phyloP scores from a whole-genome alignment of 2,888 invertebrate genomes.

The Dusona sp. region DNA sequence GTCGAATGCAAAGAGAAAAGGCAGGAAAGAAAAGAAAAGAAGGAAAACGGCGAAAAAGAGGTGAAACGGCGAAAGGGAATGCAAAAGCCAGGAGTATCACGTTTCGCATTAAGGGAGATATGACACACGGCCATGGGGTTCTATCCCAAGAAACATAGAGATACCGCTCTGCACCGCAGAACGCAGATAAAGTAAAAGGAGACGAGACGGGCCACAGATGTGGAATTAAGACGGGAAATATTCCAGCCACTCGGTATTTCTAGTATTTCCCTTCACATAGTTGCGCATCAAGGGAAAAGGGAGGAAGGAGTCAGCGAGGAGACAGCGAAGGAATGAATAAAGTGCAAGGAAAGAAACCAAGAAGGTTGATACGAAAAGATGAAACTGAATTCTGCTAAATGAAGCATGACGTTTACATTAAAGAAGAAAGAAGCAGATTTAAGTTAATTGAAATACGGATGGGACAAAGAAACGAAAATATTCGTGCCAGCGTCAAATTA shows the following conservation, averaged over 20 bases:
- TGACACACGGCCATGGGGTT: conserved; percentile 28
- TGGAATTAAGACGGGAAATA: conserved; percentile 76
- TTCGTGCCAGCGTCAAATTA: background rate
- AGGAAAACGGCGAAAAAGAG: background rate
- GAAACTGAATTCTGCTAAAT: conserved; percentile 23
- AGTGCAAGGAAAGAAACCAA: background rate
- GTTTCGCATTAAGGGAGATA: conserved; percentile 25
- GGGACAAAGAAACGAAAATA: conserved; percentile 6
- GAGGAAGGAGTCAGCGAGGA: conserved; percentile 30
- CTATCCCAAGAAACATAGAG: conserved; percentile 29
- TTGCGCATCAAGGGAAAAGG: conserved; percentile 39
- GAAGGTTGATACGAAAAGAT: background rate
- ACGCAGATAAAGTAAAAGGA: conserved; percentile 53
- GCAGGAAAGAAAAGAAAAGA: background rate
- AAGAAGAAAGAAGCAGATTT: background rate
- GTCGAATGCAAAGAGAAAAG: background rate
- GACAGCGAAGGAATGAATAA: conserved; percentile 8
- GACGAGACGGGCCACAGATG: conserved; percentile 54
- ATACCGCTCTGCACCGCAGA: background rate
- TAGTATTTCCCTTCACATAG: conserved; percentile 72
- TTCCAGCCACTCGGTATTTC: conserved; percentile 67
- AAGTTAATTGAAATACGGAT: conserved; percentile 8
- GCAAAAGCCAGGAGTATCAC: conserved; percentile 18
- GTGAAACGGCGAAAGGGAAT: conserved; percentile 9
- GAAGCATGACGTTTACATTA: conserved; percentile 1